Base-by-base conservation (phyloP, 2,113 vertebrate genomes). In the Nycticebus coucang region DNA sequence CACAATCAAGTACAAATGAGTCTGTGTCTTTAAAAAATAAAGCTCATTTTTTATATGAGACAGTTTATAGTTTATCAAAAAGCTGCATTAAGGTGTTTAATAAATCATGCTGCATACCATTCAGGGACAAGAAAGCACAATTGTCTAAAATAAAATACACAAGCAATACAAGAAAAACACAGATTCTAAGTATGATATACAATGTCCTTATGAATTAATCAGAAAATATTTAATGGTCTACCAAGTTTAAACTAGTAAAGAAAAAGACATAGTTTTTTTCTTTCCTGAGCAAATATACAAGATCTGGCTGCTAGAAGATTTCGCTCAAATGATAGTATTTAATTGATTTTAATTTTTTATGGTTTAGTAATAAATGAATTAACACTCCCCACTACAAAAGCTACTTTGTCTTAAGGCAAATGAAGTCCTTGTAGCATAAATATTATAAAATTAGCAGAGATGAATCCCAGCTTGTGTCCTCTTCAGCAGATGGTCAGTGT, bases 61-160 rank as follows among this genome's bases (percentile, higher is more conserved):
- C 33, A 89, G 59, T 95, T 88, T 91, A 41, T 74, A 93, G 72
- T 82, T 95, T 94, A 91, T 97, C 64, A 95, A 64, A 95, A 96
- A 71, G 7, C 50, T 88, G 33, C 68, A 86, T 92, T 92, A 85
- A 62, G 30, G 57, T 97, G 55, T 69, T 96, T 93, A 97, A 93
- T 88, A 93, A 93, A 96, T 95, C 50, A 87, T 88, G 55, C 2
- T 62, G 59, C 37, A 87, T 89, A 68, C 35, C 93, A 93, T 35
- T 53, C 45, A 80, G 55, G 37, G 37, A 79, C 30, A 80, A 87
- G 68, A 96, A 89, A 84, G 26, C 68, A 90, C 57, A 86, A 71
- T 28, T 88, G n/a, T 59, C 79, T 86, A 37, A 95, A 96, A n/a
- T 80, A 84, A 94, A 97, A 93, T 35, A 64, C 11, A 6, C 57